phyloP scores from a whole-genome alignment of 2,113 vertebrate genomes.

The Hypanus sabinus region DNA sequence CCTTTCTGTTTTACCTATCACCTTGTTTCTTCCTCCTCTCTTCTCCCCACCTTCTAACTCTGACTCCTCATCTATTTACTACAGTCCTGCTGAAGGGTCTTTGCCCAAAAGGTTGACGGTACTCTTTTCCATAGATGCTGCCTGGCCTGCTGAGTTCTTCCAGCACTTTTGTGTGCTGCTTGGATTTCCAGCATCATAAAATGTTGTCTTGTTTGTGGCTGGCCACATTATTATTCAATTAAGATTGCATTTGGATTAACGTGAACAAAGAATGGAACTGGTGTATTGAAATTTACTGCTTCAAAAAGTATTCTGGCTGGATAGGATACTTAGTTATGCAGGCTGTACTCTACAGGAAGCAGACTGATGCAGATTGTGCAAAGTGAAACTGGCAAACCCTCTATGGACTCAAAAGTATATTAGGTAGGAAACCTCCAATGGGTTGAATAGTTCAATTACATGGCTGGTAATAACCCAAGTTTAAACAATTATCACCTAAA shows the following conservation, averaged over 20 bases:
- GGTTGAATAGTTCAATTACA: constrained; percentile 36
- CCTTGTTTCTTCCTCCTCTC: too few relatives aligned
- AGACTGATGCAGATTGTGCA: constrained; percentile 16
- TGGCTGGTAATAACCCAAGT: constrained; percentile 29
- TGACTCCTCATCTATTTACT: too few relatives aligned
- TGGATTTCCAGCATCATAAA: too few relatives aligned
- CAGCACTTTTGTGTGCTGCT: too few relatives aligned
- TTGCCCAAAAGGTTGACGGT: too few relatives aligned
- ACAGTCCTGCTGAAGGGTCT: too few relatives aligned
- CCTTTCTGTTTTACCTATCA: too few relatives aligned
- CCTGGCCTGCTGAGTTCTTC: too few relatives aligned
- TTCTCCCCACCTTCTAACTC: too few relatives aligned
- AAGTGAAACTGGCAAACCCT: constrained; percentile 9
- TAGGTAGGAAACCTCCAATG: constrained; percentile 31
- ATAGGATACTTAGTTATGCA: neutral
- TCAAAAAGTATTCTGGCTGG: neutral
- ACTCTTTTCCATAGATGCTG: too few relatives aligned
- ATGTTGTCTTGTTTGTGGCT: too few relatives aligned
- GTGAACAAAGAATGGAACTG: neutral
- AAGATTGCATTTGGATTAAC: constrained; percentile 1
- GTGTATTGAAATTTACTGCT: neutral
- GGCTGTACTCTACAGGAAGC: neutral
- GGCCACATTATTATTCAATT: neutral
- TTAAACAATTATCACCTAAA: constrained; percentile 37
- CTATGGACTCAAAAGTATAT: constrained; percentile 28